Percentiles rank a stretch among this genome's conserved stretches.
Evolutionary conservation across 2,888 invertebrate species (phyloP).

Genomic region (Trisateles emortualis): DNA sequence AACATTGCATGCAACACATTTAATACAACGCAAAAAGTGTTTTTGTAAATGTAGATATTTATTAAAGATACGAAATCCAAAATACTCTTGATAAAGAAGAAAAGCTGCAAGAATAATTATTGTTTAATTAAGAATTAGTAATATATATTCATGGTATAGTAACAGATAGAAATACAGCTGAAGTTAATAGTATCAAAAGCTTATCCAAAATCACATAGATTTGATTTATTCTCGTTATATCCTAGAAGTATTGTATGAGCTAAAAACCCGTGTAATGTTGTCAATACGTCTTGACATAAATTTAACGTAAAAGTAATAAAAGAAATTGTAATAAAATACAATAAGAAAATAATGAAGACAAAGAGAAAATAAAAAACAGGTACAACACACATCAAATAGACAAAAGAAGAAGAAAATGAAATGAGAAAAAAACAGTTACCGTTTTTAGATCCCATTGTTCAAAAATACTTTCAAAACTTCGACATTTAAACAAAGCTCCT

Average conservation of each 20-base stretch:
- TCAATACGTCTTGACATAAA: too few relatives aligned
- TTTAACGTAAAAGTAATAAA: not conserved
- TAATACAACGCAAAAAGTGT: not conserved
- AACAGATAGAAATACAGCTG: too few relatives aligned
- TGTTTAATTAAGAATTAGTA: too few relatives aligned
- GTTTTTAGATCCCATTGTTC: not conserved
- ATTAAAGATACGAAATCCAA: not conserved
- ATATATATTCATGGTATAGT: too few relatives aligned
- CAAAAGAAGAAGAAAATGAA: not conserved
- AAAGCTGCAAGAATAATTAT: too few relatives aligned
- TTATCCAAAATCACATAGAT: too few relatives aligned
- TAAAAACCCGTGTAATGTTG: too few relatives aligned
- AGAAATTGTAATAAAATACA: not conserved
- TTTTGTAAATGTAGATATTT: not conserved
- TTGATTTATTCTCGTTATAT: too few relatives aligned
- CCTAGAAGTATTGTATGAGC: too few relatives aligned
- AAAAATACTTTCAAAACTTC: constrained; percentile 10
- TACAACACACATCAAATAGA: not conserved
- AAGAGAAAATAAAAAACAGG: not conserved
- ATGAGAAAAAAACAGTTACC: not conserved
- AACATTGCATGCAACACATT: constrained; percentile 1
- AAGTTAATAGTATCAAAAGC: too few relatives aligned
- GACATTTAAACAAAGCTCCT: constrained; percentile 16
- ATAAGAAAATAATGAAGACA: not conserved
- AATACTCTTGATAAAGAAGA: not conserved